A percentile compares a stretch with the other conserved stretches of the same genome.
These are phyloP conservation scores for Candoia aspera DNA, from an alignment of 2,113 vertebrate genomes.

Conservation along the genomic window DNA sequence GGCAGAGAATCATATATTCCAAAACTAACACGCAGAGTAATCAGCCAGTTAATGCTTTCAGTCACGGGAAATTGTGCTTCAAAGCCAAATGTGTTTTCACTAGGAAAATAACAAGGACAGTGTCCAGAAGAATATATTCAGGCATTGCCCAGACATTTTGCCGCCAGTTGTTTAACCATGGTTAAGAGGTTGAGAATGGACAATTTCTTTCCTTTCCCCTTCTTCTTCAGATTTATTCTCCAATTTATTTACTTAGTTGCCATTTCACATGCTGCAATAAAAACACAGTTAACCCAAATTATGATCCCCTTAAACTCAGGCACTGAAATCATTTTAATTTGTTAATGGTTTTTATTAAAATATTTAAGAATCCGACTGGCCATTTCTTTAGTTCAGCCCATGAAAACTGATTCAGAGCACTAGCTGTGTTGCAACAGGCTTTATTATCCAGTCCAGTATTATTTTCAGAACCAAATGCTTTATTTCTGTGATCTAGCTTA, in stretches of 20 bases:
- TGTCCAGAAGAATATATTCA: background rate
- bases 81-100: background rate
- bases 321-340: background rate
- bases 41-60: constrained; percentile 15
- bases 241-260: background rate
- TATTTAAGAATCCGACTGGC: background rate
- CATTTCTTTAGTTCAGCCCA: background rate
- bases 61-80: background rate
- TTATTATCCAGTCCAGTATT: background rate
- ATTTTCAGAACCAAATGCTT: background rate
- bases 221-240: background rate
- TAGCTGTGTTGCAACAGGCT: background rate
- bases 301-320: too few species aligned
- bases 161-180: background rate
- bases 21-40: background rate
- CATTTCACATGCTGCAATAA: background rate
- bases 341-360: background rate
- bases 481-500: background rate
- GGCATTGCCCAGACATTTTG: background rate
- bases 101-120: background rate
- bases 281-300: background rate
- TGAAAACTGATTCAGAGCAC: background rate
- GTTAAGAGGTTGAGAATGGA: background rate
- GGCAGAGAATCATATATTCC: background rate
- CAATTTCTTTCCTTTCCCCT: background rate